Conservation (phyloP, 2,797 vertebrate species). For the Acanthiza pusilla region DNA sequence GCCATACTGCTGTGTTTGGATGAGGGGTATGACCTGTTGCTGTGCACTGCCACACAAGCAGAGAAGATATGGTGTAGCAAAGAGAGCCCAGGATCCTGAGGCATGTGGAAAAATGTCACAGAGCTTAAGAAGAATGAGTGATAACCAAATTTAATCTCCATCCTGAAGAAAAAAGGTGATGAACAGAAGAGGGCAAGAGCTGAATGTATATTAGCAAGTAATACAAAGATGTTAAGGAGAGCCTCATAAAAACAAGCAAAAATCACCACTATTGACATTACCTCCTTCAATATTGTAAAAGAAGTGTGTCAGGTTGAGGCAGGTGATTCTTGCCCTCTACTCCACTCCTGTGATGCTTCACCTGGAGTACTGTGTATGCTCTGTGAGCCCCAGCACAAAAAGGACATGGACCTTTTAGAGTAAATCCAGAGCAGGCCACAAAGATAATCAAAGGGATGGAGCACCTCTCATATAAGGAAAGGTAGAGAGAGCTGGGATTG, state of each 20-base stretch:
- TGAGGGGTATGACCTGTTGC: background rate
- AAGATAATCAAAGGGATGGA: background rate
- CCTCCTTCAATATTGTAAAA: background rate
- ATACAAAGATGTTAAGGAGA: background rate
- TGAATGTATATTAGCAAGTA: background rate
- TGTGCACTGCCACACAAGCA: background rate
- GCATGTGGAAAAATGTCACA: background rate
- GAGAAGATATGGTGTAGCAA: background rate
- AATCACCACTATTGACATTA: background rate
- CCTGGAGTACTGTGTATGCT: background rate
- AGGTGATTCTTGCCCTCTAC: background rate
- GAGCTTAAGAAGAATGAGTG: background rate
- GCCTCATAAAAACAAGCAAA: background rate
- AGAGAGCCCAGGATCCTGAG: background rate
- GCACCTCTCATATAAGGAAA: background rate
- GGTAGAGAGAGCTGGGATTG: background rate
- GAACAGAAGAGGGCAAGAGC: background rate
- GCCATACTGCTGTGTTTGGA: background rate
- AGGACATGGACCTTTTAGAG: accelerated
- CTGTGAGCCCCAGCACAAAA: background rate
- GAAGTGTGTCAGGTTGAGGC: background rate
- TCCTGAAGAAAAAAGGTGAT: background rate
- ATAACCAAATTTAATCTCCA: background rate
- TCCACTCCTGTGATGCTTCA: background rate
- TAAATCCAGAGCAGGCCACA: background rate